These are phyloP conservation scores for Plagodis dolabraria DNA, from an alignment of 2,888 invertebrate species.

Conservation along the genomic window DNA sequence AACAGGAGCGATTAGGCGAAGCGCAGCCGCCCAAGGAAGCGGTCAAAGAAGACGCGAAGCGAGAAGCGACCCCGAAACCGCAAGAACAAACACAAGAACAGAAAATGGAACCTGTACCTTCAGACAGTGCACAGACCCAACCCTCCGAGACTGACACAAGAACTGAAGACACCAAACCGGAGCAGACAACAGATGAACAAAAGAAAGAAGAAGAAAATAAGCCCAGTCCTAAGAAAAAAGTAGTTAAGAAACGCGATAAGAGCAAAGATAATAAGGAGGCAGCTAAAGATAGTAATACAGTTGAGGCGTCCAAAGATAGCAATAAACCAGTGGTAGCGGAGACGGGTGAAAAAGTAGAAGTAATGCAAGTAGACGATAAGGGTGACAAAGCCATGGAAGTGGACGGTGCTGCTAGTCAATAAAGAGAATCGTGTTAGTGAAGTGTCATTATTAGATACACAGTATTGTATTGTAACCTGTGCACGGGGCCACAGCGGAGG, in stretches of 20 bases:
- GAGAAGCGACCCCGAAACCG: constrained; percentile 30
- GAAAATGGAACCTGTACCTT: constrained; percentile 24
- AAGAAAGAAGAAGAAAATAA: constrained; percentile 57
- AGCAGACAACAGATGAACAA: constrained; percentile 42
- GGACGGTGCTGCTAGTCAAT: constrained; percentile 82
- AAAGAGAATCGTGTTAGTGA: constrained; percentile 73
- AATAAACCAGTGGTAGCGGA: constrained; percentile 46
- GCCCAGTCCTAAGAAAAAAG: constrained; percentile 64
- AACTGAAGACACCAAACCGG: constrained; percentile 52
- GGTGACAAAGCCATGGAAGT: constrained; percentile 75
- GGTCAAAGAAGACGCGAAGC: constrained; percentile 39
- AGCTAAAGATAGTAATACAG: constrained; percentile 51
- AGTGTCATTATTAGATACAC: constrained; percentile 66
- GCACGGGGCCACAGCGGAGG: constrained; percentile 27
- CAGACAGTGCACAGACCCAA: constrained; percentile 39
- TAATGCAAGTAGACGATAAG: constrained; percentile 65
- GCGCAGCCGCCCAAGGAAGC: constrained; percentile 33
- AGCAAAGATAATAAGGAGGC: constrained; percentile 68
- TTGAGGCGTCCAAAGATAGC: constrained; percentile 55
- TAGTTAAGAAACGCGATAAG: constrained; percentile 75
- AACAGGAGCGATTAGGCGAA: constrained; percentile 26
- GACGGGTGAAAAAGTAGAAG: constrained; percentile 51
- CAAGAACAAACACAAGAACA: constrained; percentile 25
- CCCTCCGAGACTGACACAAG: constrained; percentile 56
- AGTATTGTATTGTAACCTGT: constrained; percentile 34